Evolutionary conservation across 2,113 vertebrate species (phyloP), one percentile per base, ranked within the genome.

Genomic region (Cyprinodon variegatus): DNA sequence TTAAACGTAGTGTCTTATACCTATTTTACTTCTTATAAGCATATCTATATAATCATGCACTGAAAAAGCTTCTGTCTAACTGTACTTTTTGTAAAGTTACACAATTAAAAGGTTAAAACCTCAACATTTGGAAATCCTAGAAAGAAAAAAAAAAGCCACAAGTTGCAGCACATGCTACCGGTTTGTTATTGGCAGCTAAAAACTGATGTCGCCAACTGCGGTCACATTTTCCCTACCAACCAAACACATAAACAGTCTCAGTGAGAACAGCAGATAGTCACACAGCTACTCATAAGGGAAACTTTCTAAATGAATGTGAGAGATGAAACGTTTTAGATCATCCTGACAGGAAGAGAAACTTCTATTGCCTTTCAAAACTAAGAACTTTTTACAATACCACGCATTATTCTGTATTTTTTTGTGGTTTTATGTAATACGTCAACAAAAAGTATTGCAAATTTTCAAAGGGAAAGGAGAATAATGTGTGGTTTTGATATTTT

Each of bases 151-250:
- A 22, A 69, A 20, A 17, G 41, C 9, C 38, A 15, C 22, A 68
- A 48, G 11, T 62, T 57, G 60, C 65, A 60, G 62, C 11, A 68
- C 22, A 1, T 0, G 3, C 22, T 45, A 0, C 3, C 2, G 15
- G 11, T 61, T 20, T 5, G 38, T 62, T 29, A 38, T 20, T 48
- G 41, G 59, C 48, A 62, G 3, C 11, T 64, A 29, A 65, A 50
- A 73, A n/a, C n/a, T 11, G 4, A 66, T 12, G 4, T 85, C 36
- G 53, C 57, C 3, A 79, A 64, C 17, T 11, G 39, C 65, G 73
- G 70, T 68, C 76, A 67, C 65, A 40, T 20, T 83, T 83, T 82
- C 66, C 76, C 76, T 13, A 10, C 46, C 64, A 41, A 76, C 65
- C 72, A 48, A 75, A 82, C 77, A 22, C 37, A 61, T 11, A 60